phyloP scores from a whole-genome alignment of 2,113 vertebrate species.

The Cnemophilus loriae region DNA sequence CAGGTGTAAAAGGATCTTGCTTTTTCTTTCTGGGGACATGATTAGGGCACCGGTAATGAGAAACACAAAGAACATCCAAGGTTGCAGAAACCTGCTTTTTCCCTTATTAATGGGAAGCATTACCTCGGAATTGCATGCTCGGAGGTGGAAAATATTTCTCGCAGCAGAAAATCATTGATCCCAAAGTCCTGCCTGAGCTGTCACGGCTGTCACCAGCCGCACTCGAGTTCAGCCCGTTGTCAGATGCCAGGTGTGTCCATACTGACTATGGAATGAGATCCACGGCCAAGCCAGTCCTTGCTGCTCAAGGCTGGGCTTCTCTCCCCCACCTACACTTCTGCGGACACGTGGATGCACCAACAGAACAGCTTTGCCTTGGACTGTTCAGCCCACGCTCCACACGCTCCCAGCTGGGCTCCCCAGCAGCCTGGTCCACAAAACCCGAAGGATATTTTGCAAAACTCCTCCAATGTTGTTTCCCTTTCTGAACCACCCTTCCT shows the following conservation, averaged over 20 bases:
- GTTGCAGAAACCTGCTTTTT: neutral
- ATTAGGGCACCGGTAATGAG: conserved; percentile 41
- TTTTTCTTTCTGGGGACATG: neutral
- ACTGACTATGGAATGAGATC: neutral
- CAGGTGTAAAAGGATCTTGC: conserved; percentile 49
- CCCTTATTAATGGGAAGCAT: neutral
- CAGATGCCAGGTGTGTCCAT: neutral
- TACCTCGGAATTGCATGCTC: neutral
- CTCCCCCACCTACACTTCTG: neutral
- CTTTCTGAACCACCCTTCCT: neutral
- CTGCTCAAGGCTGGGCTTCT: neutral
- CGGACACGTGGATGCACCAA: neutral
- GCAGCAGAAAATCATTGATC: neutral
- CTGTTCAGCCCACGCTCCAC: neutral
- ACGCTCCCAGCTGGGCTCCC: neutral
- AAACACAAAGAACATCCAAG: conserved; percentile 17
- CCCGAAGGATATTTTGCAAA: neutral
- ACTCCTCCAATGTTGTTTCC: neutral
- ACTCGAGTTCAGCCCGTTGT: neutral
- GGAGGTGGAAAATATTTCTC: neutral
- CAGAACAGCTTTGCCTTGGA: neutral
- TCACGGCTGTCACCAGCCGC: neutral
- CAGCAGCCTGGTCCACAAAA: neutral
- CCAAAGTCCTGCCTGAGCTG: neutral
- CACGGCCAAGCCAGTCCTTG: neutral